phyloP scores from a whole-genome alignment of 2,888 invertebrate species.

The Vandiemenella viatica region DNA sequence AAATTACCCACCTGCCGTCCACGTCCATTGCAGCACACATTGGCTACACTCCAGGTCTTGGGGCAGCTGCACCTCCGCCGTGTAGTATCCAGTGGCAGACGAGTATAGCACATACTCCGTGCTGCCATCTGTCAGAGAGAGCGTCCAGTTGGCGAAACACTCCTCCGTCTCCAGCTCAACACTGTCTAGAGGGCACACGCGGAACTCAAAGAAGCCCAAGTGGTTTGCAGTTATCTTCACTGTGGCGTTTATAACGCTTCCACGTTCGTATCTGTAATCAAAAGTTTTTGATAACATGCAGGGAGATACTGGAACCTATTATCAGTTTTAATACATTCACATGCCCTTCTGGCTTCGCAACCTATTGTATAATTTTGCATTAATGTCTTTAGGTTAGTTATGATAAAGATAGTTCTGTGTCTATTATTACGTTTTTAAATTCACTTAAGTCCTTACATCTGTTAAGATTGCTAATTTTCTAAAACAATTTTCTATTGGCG shows the following conservation, averaged over 20 bases:
- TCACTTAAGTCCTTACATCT: too few relatives aligned
- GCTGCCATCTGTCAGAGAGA: constrained; percentile 13
- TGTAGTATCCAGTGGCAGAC: not conserved
- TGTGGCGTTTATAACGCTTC: constrained; percentile 22
- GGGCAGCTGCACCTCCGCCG: constrained; percentile 14
- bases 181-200: constrained; percentile 20
- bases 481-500: too few relatives aligned
- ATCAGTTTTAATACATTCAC: too few relatives aligned
- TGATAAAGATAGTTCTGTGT: too few relatives aligned
- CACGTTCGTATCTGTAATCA: constrained; percentile 23
- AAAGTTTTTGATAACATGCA: too few relatives aligned
- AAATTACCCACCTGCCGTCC: constrained; percentile 8
- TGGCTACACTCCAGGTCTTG: constrained; percentile 15
- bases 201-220: constrained; percentile 23
- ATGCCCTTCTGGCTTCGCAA: too few relatives aligned
- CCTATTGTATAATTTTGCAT: too few relatives aligned
- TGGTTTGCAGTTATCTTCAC: constrained; percentile 30
- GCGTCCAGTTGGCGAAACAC: constrained; percentile 20
- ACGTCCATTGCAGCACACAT: constrained; percentile 20
- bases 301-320: too few relatives aligned
- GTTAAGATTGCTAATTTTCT: too few relatives aligned
- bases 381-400: too few relatives aligned
- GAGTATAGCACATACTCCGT: not conserved
- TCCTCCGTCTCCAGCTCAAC: constrained; percentile 21
- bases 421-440: too few relatives aligned